Percentiles rank a stretch among this genome's conserved stretches.
Conservation (phyloP, 2,113 vertebrate genomes). For the Gila orcuttii region DNA sequence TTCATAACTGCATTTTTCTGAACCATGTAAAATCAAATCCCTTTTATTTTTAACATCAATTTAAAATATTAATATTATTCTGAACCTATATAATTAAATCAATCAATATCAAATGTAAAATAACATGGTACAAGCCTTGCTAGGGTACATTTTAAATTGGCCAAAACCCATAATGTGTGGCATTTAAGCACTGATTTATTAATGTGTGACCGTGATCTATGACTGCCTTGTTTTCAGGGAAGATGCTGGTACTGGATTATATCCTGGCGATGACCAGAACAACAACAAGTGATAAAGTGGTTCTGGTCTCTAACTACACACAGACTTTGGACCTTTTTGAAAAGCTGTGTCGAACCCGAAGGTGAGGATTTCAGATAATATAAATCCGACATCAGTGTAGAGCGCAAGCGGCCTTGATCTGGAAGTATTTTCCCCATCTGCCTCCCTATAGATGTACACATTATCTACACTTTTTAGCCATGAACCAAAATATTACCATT, state of each 20-base stretch:
- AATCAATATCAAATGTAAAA: too few species aligned
- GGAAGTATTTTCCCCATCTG: neutral
- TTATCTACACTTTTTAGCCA: too few species aligned
- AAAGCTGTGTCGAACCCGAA: conserved; percentile 90
- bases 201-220: neutral
- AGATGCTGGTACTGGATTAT: conserved; percentile 96
- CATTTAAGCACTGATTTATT: neutral
- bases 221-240: conserved; percentile 74
- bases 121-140: too few species aligned
- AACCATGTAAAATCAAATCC: too few species aligned
- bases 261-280: conserved; percentile 92
- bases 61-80: too few species aligned
- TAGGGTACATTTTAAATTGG: too few species aligned
- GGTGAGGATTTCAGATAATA: conserved; percentile 70
- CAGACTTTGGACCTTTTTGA: conserved; percentile 97
- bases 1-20: too few species aligned
- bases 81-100: too few species aligned
- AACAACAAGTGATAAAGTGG: conserved; percentile 89
- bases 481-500: neutral
- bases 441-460: neutral
- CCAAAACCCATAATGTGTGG: neutral
- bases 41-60: too few species aligned
- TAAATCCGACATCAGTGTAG: neutral
- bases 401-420: neutral
- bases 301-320: conserved; percentile 97